A percentile compares a stretch with the other conserved stretches of the same genome.
phyloP scores from a whole-genome alignment of 2,888 invertebrate genomes.

The Micoletzkya japonica region DNA sequence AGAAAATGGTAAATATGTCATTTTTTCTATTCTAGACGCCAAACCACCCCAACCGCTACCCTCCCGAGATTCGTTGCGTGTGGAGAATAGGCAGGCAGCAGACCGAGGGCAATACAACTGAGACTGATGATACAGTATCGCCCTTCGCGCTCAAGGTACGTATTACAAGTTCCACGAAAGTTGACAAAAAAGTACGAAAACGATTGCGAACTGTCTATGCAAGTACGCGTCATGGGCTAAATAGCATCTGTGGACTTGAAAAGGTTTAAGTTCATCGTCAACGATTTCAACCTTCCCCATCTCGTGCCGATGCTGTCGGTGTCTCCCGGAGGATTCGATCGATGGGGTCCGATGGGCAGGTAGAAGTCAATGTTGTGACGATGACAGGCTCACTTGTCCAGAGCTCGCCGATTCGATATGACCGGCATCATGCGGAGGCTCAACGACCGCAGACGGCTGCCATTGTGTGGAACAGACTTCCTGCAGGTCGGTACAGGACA shows the following conservation, averaged over 20 bases:
- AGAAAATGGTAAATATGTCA: not conserved
- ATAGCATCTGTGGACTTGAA: conserved; percentile 2
- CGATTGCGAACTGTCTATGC: conserved; percentile 6
- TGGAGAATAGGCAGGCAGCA: conserved; percentile 64
- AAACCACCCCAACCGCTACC: conserved; percentile 61
- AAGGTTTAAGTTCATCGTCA: conserved; percentile 32
- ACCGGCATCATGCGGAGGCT: too few relatives aligned
- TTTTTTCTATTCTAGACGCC: conserved; percentile 38
- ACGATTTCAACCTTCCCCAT: conserved; percentile 35
- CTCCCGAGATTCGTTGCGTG: conserved; percentile 65
- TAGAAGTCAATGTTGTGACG: too few relatives aligned
- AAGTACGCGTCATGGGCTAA: not conserved
- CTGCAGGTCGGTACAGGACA: too few relatives aligned
- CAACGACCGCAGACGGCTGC: too few relatives aligned
- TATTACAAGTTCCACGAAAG: not conserved
- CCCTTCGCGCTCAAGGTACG: not conserved
- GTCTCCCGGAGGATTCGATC: too few relatives aligned
- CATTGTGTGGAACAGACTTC: too few relatives aligned
- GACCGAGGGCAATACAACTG: not conserved
- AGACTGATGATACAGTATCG: not conserved
- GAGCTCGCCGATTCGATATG: too few relatives aligned
- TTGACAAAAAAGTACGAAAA: not conserved
- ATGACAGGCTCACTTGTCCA: too few relatives aligned
- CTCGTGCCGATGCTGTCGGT: not conserved
- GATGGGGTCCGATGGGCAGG: too few relatives aligned